Evolutionary conservation across 2,797 vertebrate species (phyloP).

Genomic region (Emydoidea blandingii): DNA sequence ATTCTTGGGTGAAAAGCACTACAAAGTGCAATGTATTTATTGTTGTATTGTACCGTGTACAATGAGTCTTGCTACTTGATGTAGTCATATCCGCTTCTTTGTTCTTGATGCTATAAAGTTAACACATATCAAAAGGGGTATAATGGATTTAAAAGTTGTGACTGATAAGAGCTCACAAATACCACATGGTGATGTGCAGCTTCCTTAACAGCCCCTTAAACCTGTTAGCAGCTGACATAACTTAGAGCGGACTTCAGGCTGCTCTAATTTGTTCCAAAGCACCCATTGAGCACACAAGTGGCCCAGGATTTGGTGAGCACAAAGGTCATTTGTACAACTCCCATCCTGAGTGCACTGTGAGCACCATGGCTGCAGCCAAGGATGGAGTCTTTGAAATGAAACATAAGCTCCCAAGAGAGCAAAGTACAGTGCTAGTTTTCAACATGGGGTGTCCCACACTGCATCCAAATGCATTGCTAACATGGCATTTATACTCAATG

Average conservation of each 20-base stretch:
- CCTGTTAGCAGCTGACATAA: neutral
- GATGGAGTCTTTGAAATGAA: neutral
- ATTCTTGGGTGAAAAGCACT: slow-evolving; percentile 3
- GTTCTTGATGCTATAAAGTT: neutral
- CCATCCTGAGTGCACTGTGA: neutral
- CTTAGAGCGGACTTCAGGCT: neutral
- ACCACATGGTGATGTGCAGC: neutral
- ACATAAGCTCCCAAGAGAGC: neutral
- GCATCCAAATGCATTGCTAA: neutral
- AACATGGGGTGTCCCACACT: accelerated
- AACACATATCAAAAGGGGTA: slow-evolving; percentile 24
- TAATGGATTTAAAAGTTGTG: neutral
- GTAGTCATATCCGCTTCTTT: neutral
- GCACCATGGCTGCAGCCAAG: neutral
- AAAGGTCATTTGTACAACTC: neutral
- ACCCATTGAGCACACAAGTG: slow-evolving; percentile 1
- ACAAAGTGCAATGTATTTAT: neutral
- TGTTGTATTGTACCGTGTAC: slow-evolving; percentile 22
- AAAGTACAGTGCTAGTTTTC: neutral
- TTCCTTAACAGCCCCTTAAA: neutral
- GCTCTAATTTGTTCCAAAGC: neutral
- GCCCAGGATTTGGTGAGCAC: slow-evolving; percentile 12
- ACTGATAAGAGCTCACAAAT: neutral
- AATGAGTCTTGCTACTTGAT: slow-evolving; percentile 25
- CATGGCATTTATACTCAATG: neutral